phyloP scores from a whole-genome alignment of 2,113 vertebrate species.

The Callithrix jacchus region DNA sequence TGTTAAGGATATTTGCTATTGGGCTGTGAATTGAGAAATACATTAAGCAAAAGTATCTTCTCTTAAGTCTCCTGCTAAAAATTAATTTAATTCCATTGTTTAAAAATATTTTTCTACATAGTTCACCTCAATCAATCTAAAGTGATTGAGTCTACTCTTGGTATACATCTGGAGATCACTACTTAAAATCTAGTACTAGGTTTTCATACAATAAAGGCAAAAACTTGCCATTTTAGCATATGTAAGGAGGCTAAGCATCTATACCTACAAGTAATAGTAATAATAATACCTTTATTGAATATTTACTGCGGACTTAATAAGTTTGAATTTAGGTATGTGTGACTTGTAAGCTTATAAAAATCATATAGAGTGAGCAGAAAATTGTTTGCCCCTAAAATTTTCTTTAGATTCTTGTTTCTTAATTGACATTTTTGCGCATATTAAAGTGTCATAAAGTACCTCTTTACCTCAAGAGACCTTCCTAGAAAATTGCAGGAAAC shows the following conservation, averaged over 20 bases:
- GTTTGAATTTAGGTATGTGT: background rate
- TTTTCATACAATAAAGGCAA: background rate
- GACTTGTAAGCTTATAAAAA: background rate
- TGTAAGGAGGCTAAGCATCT: background rate
- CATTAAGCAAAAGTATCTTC: background rate
- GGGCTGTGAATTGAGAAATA: background rate
- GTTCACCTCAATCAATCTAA: background rate
- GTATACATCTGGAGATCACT: background rate
- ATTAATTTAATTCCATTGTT: background rate
- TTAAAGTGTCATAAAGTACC: constrained; percentile 6
- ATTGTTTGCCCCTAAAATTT: background rate
- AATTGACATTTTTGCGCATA: background rate
- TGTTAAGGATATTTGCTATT: background rate
- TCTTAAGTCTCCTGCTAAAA: background rate
- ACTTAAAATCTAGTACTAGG: background rate
- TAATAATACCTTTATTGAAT: background rate
- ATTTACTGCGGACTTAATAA: background rate
- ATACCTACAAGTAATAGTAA: background rate
- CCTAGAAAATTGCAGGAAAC: background rate
- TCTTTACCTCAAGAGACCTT: background rate
- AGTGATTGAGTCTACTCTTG: background rate
- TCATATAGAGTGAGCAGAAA: background rate
- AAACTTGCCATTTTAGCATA: background rate
- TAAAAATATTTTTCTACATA: background rate
- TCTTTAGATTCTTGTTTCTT: background rate